Conservation (phyloP, 2,797 vertebrate genomes). For the Liasis olivaceus region DNA sequence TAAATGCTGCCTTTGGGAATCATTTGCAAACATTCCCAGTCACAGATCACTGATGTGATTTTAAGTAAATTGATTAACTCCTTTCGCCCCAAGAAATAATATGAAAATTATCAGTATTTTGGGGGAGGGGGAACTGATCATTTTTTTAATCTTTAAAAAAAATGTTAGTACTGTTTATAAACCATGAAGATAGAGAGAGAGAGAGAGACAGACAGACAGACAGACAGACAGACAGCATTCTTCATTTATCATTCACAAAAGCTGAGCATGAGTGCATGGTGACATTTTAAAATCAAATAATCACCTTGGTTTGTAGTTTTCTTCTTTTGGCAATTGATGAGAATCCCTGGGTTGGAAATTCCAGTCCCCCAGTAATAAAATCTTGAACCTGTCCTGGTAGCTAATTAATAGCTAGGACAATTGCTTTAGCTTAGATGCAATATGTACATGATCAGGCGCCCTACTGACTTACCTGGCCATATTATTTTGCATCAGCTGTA, state of each 20-base stretch:
- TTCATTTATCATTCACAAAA: constrained; percentile 39
- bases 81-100: background rate
- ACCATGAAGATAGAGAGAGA: background rate
- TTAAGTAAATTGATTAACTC: background rate
- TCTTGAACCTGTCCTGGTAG: no score
- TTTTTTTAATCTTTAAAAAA: background rate
- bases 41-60: background rate
- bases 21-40: background rate
- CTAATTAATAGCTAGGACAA: background rate
- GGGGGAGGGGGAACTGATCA: background rate
- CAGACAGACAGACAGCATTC: background rate
- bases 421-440: background rate
- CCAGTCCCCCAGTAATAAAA: constrained; percentile 8
- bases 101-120: background rate
- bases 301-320: constrained; percentile 26
- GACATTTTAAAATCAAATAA: background rate
- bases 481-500: background rate
- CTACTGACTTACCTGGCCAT: background rate
- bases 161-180: background rate
- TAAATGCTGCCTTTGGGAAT: background rate
- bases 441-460: background rate
- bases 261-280: background rate
- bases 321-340: constrained; percentile 28
- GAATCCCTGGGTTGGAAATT: background rate
- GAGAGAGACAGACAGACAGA: no score